These are phyloP conservation scores for Oithona nana DNA, from an alignment of 2,888 invertebrate genomes.

Conservation along the genomic window DNA sequence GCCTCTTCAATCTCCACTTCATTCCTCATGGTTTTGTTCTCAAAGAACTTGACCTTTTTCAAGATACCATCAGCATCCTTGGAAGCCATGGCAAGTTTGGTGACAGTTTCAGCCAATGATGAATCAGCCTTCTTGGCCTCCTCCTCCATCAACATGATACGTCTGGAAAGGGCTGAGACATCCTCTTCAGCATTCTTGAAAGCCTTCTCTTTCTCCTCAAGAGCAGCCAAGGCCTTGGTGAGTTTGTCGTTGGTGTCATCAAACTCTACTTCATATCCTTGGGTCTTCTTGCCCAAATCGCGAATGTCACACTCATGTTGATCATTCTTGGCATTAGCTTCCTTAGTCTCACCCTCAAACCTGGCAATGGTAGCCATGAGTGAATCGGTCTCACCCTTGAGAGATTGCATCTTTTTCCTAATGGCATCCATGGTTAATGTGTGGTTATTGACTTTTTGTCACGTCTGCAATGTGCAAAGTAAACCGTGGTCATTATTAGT, in stretches of 20 bases:
- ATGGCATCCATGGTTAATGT: conserved; percentile 16
- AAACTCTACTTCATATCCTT: conserved; percentile 14
- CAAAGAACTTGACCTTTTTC: conserved; percentile 17
- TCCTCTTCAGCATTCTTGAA: conserved; percentile 17
- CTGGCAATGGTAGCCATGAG: conserved; percentile 15
- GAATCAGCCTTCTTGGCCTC: conserved; percentile 17
- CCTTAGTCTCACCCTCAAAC: conserved; percentile 14
- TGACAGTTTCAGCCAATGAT: conserved; percentile 15
- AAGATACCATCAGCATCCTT: conserved; percentile 17
- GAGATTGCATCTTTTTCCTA: conserved; percentile 18
- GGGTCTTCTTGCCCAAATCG: conserved; percentile 15
- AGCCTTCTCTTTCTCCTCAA: conserved; percentile 17
- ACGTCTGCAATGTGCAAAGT: not conserved
- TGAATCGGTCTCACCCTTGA: conserved; percentile 14
- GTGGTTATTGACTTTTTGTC: not conserved
- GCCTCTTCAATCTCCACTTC: conserved; percentile 13
- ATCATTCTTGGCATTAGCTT: conserved; percentile 6
- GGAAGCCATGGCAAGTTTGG: conserved; percentile 16
- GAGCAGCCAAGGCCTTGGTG: conserved; percentile 12
- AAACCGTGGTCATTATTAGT: too few species aligned
- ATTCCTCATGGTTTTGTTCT: conserved; percentile 16
- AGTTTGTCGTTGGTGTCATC: conserved; percentile 17
- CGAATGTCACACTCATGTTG: conserved; percentile 16
- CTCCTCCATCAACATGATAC: conserved; percentile 17
- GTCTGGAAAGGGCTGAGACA: conserved; percentile 10